Evolutionary conservation across 2,888 invertebrate species (phyloP), one percentile per base, ranked within the genome.

Genomic region (Pristionchus arcanus): DNA sequence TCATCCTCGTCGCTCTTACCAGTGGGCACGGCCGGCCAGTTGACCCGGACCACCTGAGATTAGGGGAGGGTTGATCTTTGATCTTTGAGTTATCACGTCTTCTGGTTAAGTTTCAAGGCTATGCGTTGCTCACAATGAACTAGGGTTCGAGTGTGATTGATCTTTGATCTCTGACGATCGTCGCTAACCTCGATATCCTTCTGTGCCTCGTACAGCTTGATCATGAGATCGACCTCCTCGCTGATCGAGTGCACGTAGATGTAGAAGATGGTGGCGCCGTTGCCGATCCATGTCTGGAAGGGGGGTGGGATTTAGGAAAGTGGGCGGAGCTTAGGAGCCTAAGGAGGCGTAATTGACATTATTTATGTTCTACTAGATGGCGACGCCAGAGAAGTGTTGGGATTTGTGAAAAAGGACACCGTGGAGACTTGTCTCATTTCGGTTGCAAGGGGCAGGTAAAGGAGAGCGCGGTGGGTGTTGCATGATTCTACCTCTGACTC

Each of bases 231-330:
- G 37, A 90, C 89, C 71, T 90, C 90, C 28, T 83, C 71, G 28
- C 88, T 68, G n/a, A 90, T 59, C n/a, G 88, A 84, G n/a, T 90
- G 88, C 84, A 87, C 74, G 84, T 90, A 90, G 55, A 90, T 59
- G 85, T 84, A 90, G 88, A 90, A 88, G 68, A 88, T 55, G 49
- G 88, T 88, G 49, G 88, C 90, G 25, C 90, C 90, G 55, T 83
- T 66, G 5, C 84, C 55, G 55, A 84, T 81, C 89, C 89, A 89
- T 7, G 87, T 74, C 87, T 88, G 55, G 15, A 88, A 74, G 19
- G 25, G n/a, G 71, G 53, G 31, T 19, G 7, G 34, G 34, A 1
- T 9, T 16, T 71, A 42, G 42, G 28, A 59, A 59, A 16, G 16
- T 59, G 28, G 68, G 68, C 31, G 68, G 68, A 7, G 13, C 21